These are phyloP conservation scores for Diphyllodes magnificus DNA, from an alignment of 2,113 vertebrate genomes.

Conservation along the genomic window DNA sequence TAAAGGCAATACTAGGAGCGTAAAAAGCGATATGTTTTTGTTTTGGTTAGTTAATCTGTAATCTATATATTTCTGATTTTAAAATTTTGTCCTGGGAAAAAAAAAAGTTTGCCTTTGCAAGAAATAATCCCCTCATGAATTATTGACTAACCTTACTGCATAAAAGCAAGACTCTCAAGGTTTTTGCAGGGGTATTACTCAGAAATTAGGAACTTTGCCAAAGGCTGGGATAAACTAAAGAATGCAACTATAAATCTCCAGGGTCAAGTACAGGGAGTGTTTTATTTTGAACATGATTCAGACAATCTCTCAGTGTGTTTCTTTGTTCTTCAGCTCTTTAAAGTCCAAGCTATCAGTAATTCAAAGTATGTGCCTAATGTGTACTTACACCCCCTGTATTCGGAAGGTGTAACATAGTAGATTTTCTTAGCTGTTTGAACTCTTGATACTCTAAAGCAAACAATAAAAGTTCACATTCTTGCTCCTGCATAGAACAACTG, in stretches of 20 bases:
- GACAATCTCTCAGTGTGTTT: neutral
- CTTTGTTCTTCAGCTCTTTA: conserved; percentile 12
- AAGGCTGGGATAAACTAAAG: conserved; percentile 7
- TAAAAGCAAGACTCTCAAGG: neutral
- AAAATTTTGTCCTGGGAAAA: neutral
- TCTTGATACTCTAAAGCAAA: neutral
- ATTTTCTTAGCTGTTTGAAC: conserved; percentile 10
- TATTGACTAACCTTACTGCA: neutral
- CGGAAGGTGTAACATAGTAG: neutral
- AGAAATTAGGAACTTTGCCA: neutral
- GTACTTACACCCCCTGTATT: neutral
- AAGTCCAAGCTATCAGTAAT: neutral
- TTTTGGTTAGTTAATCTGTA: neutral
- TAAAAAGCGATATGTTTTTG: neutral
- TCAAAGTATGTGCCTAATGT: conserved; percentile 19
- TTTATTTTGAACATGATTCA: conserved; percentile 32
- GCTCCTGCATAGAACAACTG: neutral
- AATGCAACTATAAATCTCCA: neutral
- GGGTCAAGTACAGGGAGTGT: conserved; percentile 1
- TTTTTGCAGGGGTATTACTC: neutral
- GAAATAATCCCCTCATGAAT: neutral
- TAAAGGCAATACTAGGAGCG: neutral
- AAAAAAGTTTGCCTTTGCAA: neutral
- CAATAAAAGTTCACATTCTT: conserved; percentile 5
- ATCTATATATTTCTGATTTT: neutral